A percentile compares a stretch with the other conserved stretches of the same genome.
phyloP scores from a whole-genome alignment of 2,888 invertebrate species.

The Mellilla xanthometata region DNA sequence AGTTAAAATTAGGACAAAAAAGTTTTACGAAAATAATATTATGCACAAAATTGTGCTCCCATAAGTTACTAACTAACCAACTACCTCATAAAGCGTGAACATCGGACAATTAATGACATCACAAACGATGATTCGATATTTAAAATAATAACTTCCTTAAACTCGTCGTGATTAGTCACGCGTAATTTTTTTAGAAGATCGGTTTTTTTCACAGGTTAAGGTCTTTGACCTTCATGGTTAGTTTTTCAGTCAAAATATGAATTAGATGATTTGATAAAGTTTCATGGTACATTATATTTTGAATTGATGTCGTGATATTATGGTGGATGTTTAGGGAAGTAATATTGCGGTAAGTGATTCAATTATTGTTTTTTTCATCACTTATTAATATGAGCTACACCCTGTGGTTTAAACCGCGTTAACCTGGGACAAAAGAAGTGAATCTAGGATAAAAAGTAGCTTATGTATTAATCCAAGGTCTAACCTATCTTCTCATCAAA shows the following conservation, averaged over 20 bases:
- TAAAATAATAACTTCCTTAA: constrained; percentile 42
- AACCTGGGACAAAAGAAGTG: too few relatives aligned
- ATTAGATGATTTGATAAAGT: constrained; percentile 10
- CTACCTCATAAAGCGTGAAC: constrained; percentile 28
- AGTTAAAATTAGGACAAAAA: too few relatives aligned
- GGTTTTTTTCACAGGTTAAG: constrained; percentile 31
- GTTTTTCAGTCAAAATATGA: constrained; percentile 7
- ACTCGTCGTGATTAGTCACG: constrained; percentile 47
- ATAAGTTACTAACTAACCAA: constrained; percentile 5
- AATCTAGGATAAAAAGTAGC: too few relatives aligned
- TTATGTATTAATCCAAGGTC: too few relatives aligned
- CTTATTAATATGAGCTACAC: too few relatives aligned
- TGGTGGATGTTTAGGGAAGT: constrained; percentile 11
- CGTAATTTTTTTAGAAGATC: constrained; percentile 41
- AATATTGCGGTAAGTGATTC: background rate
- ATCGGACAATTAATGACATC: constrained; percentile 36
- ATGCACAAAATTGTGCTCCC: background rate
- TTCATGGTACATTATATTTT: constrained; percentile 13
- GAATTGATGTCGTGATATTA: constrained; percentile 10
- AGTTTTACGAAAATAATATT: too few relatives aligned
- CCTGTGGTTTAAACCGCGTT: too few relatives aligned
- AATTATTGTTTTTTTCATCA: too few relatives aligned
- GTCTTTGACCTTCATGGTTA: constrained; percentile 26
- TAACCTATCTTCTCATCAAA: too few relatives aligned
- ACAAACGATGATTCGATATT: constrained; percentile 30